Evolutionary conservation across 2,888 invertebrate species (phyloP).

Genomic region (Serripes groenlandicus): DNA sequence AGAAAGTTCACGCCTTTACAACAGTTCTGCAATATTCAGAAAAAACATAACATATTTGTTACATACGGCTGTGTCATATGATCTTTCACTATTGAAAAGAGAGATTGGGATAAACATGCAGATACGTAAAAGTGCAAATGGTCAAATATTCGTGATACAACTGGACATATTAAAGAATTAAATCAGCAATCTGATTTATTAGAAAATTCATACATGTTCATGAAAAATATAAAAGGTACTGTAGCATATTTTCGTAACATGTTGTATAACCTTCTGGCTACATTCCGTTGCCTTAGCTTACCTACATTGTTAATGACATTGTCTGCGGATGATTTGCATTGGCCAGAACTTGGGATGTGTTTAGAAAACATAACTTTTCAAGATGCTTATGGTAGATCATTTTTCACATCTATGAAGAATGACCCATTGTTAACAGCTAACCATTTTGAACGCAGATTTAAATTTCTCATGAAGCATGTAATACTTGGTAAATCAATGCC

Average conservation of each 20-base stretch:
- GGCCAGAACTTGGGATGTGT: slow-evolving; percentile 58
- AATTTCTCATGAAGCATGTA: slow-evolving; percentile 44
- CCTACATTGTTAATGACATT: slow-evolving; percentile 63
- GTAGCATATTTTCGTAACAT: slow-evolving; percentile 57
- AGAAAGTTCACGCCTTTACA: slow-evolving; percentile 43
- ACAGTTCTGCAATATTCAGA: slow-evolving; percentile 19
- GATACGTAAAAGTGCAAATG: slow-evolving; percentile 11
- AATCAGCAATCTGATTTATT: slow-evolving; percentile 19
- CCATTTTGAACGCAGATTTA: slow-evolving; percentile 54
- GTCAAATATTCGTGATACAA: slow-evolving; percentile 16
- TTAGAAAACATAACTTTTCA: slow-evolving; percentile 36
- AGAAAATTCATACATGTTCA: slow-evolving; percentile 68
- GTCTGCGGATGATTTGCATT: slow-evolving; percentile 66
- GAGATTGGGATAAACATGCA: slow-evolving; percentile 52
- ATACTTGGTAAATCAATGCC: slow-evolving; percentile 21
- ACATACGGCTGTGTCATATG: slow-evolving; percentile 42
- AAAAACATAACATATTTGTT: slow-evolving; percentile 52
- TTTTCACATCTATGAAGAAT: slow-evolving; percentile 22
- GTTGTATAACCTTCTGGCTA: slow-evolving; percentile 52
- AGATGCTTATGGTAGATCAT: slow-evolving; percentile 37
- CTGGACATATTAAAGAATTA: slow-evolving; percentile 12
- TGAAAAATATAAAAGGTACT: slow-evolving; percentile 65
- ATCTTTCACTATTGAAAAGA: slow-evolving; percentile 33
- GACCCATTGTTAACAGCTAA: slow-evolving; percentile 51
- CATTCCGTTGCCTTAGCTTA: slow-evolving; percentile 45